Evolutionary conservation across 2,113 vertebrate genomes (phyloP).

Genomic region (Acanthochromis polyacanthus): DNA sequence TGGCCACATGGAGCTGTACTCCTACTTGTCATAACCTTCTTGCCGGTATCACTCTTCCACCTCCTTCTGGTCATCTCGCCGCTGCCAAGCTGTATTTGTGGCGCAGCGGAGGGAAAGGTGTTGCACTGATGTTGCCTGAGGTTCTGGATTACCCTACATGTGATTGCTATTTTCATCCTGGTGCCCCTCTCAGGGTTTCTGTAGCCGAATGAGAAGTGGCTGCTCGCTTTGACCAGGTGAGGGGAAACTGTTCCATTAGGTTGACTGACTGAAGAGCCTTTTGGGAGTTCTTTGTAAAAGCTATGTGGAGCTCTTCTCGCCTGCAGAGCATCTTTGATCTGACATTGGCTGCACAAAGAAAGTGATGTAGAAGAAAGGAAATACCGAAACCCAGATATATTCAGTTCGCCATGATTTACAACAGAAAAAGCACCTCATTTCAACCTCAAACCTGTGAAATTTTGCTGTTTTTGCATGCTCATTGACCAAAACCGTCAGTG

Average conservation of each 20-base stretch:
- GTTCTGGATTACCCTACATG: conserved; percentile 30
- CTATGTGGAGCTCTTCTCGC: conserved; percentile 5
- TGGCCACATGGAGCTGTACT: background rate
- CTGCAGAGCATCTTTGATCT: conserved; percentile 31
- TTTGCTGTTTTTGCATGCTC: too few relatives aligned
- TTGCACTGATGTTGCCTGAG: conserved; percentile 32
- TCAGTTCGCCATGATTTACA: too few relatives aligned
- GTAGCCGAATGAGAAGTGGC: conserved; percentile 22
- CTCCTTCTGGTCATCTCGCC: conserved; percentile 5
- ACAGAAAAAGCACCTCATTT: background rate
- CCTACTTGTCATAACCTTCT: conserved; percentile 16
- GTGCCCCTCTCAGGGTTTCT: conserved; percentile 7
- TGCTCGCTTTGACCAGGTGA: conserved; percentile 29
- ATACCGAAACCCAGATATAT: background rate
- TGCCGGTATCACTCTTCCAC: background rate
- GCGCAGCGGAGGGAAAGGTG: conserved; percentile 14
- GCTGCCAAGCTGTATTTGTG: background rate
- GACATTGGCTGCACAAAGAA: conserved; percentile 4
- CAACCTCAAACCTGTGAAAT: background rate
- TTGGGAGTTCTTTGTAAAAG: conserved; percentile 44
- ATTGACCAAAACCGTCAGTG: too few relatives aligned
- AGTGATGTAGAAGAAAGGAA: background rate
- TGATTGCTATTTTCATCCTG: conserved; percentile 44
- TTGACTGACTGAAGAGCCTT: conserved; percentile 40
- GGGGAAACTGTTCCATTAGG: conserved; percentile 39